Conservation (phyloP, 2,888 invertebrate genomes). For the Dyspetes luteomarginatus region DNA sequence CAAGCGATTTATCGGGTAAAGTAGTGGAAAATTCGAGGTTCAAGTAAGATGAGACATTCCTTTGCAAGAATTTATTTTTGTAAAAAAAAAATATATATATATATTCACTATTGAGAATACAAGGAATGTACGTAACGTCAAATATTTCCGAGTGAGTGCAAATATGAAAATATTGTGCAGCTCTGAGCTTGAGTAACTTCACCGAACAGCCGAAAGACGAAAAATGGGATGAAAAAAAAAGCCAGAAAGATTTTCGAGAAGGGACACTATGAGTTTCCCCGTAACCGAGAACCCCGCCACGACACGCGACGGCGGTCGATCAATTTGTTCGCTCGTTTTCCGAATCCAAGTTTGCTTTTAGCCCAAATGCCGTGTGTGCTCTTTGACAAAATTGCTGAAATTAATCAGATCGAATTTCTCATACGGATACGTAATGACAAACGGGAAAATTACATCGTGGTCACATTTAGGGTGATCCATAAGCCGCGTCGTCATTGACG, state of each 20-base stretch:
- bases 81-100: too few relatives aligned
- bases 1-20: too few relatives aligned
- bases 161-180: too few relatives aligned
- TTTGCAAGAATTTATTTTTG: too few relatives aligned
- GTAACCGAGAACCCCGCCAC: too few relatives aligned
- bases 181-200: too few relatives aligned
- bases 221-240: slow-evolving; percentile 9
- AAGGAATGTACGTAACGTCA: too few relatives aligned
- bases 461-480: not conserved
- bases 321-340: slow-evolving; percentile 64
- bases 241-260: not conserved
- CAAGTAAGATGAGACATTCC: too few relatives aligned
- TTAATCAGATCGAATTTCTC: slow-evolving; percentile 63
- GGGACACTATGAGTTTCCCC: slow-evolving; percentile 13
- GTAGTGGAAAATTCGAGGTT: too few relatives aligned
- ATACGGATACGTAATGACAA: not conserved
- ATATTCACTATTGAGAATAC: too few relatives aligned
- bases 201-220: not conserved
- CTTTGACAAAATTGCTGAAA: slow-evolving; percentile 65
- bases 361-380: slow-evolving; percentile 71
- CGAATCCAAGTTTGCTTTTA: slow-evolving; percentile 74
- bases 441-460: too few relatives aligned
- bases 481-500: not conserved
- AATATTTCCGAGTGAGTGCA: too few relatives aligned
- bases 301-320: slow-evolving; percentile 65